Base-by-base conservation (phyloP, 2,888 invertebrate genomes). In the Volucella bombylans region DNA sequence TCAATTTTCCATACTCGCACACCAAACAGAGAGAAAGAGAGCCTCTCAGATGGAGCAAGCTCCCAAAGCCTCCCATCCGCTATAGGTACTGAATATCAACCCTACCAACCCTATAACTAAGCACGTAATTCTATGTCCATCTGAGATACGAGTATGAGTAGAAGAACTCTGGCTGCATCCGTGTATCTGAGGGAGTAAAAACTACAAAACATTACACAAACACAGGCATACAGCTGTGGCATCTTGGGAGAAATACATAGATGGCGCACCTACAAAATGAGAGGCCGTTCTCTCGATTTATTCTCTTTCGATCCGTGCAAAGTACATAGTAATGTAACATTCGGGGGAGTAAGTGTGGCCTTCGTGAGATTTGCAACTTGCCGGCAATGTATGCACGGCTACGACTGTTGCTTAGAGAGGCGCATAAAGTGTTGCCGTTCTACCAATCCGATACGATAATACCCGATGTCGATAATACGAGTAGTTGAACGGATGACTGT, bases 211-310 rank as follows among this genome's bases (percentile, higher is more conserved):
- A 45, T 38, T 12, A 11, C 73, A 59, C 65, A 67, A 49, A 74
- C 57, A 41, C 41, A 41, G 49, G 12, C 18, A 14, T 8, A 52
- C 55, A 41, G 23, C 2, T 31, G 31, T 31, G 31, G 31, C 6
- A 31, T 23, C 31, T 31, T 31, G 0, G 31, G 47, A 73, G 50
- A 59, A 15, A 43, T 15, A 6, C 6, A 31, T 31, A 62, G 39
- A 64, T 72, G 79, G 82, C 82, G 74, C 82, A 79, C 82, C 82
- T 83, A 78, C 65, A 14, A 64, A 23, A 47, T 68, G 82, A 82
- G 72, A 77, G 10, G 61, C 62, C 3, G 11, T 15, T 50, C 57
- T 71, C 52, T 59, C 11, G 8, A 38, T 31, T 31, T 31, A n/a
- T 10, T 50, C 68, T 62, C 71, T 49, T 15, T 62, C 14, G 8